These are phyloP conservation scores for Malachius bipustulatus DNA, from an alignment of 2,888 invertebrate species.

Conservation along the genomic window DNA sequence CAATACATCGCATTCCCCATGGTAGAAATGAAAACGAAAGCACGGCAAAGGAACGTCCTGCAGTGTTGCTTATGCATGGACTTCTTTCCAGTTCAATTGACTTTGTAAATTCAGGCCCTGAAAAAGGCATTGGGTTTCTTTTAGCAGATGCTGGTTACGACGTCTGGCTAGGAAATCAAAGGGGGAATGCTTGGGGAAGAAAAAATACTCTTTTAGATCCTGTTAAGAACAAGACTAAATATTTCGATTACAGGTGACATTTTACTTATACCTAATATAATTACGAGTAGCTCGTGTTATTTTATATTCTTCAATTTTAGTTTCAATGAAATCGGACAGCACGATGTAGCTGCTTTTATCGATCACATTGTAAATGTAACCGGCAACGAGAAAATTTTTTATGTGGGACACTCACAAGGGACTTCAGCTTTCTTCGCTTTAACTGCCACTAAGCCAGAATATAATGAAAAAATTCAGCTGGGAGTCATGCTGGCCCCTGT, in stretches of 20 bases:
- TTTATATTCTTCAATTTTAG: too few relatives aligned
- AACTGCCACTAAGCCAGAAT: too few relatives aligned
- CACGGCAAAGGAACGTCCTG: slow-evolving; percentile 10
- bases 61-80: slow-evolving; percentile 20
- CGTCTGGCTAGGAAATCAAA: slow-evolving; percentile 34
- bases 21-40: slow-evolving; percentile 11
- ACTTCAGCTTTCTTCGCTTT: too few relatives aligned
- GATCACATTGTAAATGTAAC: too few relatives aligned
- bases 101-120: slow-evolving; percentile 20
- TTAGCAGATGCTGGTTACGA: slow-evolving; percentile 24
- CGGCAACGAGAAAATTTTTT: too few relatives aligned
- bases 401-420: too few relatives aligned
- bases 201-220: slow-evolving; percentile 33
- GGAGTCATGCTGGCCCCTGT: too few relatives aligned
- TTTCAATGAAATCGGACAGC: too few relatives aligned
- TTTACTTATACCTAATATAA: too few relatives aligned
- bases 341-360: too few relatives aligned
- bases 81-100: slow-evolving; percentile 19
- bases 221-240: slow-evolving; percentile 20
- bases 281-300: too few relatives aligned
- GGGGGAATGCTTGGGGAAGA: slow-evolving; percentile 44
- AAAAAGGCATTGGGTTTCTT: slow-evolving; percentile 19
- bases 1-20: slow-evolving; percentile 20
- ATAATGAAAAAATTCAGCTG: too few relatives aligned
- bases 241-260: slow-evolving; percentile 31